phyloP scores from a whole-genome alignment of 2,113 vertebrate species.

The Nycticryphes semicollaris region DNA sequence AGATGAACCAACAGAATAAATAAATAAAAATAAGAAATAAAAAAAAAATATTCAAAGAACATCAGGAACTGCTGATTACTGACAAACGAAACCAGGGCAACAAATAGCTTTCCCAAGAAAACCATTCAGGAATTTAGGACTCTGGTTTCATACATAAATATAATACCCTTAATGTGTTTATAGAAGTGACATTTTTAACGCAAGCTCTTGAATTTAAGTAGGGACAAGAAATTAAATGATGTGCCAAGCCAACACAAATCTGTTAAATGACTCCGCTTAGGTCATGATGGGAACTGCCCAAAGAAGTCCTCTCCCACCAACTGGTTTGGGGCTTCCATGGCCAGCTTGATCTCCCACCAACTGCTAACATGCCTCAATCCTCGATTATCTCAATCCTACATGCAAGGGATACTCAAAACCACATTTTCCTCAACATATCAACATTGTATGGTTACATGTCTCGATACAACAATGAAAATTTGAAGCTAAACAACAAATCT shows the following conservation, averaged over 20 bases:
- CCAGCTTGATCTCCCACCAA: neutral
- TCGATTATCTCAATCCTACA: neutral
- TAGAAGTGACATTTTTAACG: neutral
- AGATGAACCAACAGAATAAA: neutral
- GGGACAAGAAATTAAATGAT: neutral
- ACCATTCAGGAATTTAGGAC: neutral
- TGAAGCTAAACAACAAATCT: neutral
- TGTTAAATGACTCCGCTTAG: neutral
- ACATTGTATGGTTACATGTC: neutral
- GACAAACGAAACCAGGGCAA: neutral
- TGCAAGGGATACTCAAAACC: neutral
- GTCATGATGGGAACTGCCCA: neutral
- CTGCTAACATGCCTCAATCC: fast-evolving
- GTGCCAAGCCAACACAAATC: neutral
- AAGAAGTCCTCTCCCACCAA: neutral
- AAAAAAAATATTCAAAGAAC: neutral
- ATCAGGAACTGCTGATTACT: neutral
- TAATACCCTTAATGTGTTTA: neutral
- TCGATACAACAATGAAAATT: neutral
- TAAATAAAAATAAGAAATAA: too few species aligned
- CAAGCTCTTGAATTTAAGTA: neutral
- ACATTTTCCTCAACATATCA: neutral
- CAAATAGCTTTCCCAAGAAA: neutral
- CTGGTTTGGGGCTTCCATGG: neutral
- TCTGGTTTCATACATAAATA: neutral